These are phyloP conservation scores for Pandemis corylana DNA, from an alignment of 2,888 invertebrate species.

Conservation along the genomic window DNA sequence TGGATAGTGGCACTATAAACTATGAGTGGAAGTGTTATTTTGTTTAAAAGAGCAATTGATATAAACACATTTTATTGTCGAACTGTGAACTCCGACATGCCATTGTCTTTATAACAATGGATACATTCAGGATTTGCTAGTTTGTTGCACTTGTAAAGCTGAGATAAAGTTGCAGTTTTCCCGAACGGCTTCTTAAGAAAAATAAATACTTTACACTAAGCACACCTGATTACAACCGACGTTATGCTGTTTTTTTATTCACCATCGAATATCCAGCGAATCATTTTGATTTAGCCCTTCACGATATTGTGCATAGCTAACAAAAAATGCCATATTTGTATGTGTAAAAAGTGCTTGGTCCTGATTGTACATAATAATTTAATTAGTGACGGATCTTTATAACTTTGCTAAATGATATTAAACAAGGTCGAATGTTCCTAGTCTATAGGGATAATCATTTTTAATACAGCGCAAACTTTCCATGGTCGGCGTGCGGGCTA, in stretches of 20 bases:
- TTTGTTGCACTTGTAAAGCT: constrained; percentile 9
- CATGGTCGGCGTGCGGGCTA: constrained; percentile 21
- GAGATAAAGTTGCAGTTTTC: not conserved
- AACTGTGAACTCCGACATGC: constrained; percentile 14
- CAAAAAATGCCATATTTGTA: too few species aligned
- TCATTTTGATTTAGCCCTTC: too few species aligned
- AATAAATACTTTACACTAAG: not conserved
- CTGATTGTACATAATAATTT: not conserved
- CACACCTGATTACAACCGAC: not conserved
- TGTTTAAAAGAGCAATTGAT: constrained; percentile 35
- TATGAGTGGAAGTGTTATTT: constrained; percentile 34
- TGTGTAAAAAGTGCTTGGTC: too few species aligned
- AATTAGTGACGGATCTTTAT: not conserved
- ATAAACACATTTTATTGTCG: constrained; percentile 27
- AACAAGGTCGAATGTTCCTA: constrained; percentile 13
- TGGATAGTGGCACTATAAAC: constrained; percentile 47
- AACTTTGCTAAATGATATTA: constrained; percentile 10
- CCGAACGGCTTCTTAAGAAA: not conserved
- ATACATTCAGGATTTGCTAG: constrained; percentile 10
- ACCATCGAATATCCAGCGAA: too few species aligned
- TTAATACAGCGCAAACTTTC: constrained; percentile 36
- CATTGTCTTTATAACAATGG: constrained; percentile 21
- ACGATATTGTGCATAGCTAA: too few species aligned
- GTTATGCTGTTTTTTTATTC: too few species aligned
- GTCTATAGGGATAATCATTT: constrained; percentile 39